phyloP scores from a whole-genome alignment of 2,888 invertebrate species.

The Drosophila antonietae region DNA sequence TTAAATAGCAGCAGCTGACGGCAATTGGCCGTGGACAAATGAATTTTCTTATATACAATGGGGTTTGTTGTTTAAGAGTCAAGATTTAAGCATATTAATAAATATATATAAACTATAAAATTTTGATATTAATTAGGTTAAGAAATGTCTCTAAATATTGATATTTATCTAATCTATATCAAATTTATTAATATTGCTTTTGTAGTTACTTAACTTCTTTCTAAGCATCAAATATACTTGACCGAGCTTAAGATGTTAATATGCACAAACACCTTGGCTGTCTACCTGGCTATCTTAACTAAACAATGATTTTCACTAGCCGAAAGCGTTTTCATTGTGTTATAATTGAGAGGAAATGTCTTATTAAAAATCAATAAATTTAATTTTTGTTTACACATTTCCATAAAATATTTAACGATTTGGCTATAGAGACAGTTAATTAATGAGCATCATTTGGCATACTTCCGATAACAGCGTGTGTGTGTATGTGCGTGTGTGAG shows the following conservation, averaged over 20 bases:
- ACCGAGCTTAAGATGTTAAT: no score
- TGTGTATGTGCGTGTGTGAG: background rate
- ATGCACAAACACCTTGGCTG: background rate
- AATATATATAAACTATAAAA: background rate
- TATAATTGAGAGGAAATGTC: conserved; percentile 43
- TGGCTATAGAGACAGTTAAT: conserved; percentile 20
- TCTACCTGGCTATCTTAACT: background rate
- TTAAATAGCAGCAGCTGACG: conserved; percentile 37
- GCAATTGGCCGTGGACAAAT: conserved; percentile 4
- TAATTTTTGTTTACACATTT: conserved; percentile 7
- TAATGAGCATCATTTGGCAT: conserved; percentile 45
- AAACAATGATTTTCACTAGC: background rate
- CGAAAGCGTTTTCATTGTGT: conserved; percentile 12
- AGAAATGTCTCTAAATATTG: no score
- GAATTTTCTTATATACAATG: background rate
- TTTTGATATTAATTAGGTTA: no score
- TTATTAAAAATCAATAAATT: conserved; percentile 56
- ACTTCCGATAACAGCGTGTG: conserved; percentile 44
- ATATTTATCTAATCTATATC: no score
- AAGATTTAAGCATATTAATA: no score
- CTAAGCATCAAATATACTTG: background rate
- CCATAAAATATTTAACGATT: background rate
- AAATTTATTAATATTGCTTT: background rate
- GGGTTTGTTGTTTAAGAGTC: background rate
- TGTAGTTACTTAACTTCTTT: background rate